phyloP scores from a whole-genome alignment of 2,888 invertebrate genomes.

The Eupithecia tripunctaria region DNA sequence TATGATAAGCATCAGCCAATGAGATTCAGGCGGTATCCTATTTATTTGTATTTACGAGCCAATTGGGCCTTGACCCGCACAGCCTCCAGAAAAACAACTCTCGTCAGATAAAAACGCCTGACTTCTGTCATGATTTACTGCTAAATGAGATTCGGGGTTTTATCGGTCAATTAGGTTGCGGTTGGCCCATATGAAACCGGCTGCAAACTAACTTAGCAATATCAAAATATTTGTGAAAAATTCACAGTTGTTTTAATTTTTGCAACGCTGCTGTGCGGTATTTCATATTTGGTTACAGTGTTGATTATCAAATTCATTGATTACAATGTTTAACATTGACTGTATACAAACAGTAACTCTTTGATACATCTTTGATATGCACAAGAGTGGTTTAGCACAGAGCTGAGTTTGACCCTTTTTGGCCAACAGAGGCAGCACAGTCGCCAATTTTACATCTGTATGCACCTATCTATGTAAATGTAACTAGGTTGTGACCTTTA shows the following conservation, averaged over 20 bases:
- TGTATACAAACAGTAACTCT: background rate
- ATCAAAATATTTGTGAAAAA: constrained; percentile 25
- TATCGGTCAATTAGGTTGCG: constrained; percentile 48
- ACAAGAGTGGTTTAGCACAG: too few relatives aligned
- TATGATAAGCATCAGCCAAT: constrained; percentile 78
- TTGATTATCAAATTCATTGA: background rate
- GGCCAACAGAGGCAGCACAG: too few relatives aligned
- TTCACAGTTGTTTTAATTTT: background rate
- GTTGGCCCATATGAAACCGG: constrained; percentile 39
- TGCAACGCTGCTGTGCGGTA: background rate
- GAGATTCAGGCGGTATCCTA: constrained; percentile 73
- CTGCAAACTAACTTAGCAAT: constrained; percentile 36
- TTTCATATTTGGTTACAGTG: background rate
- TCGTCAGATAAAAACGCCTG: constrained; percentile 59
- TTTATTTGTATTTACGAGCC: constrained; percentile 80
- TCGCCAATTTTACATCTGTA: too few relatives aligned
- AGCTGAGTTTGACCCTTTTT: too few relatives aligned
- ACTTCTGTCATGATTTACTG: constrained; percentile 58
- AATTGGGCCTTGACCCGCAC: constrained; percentile 61
- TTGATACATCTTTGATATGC: too few relatives aligned
- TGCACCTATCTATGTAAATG: too few relatives aligned
- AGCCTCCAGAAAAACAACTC: constrained; percentile 61
- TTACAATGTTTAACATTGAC: background rate
- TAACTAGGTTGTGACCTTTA: too few relatives aligned
- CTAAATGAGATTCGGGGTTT: constrained; percentile 53